phyloP scores from a whole-genome alignment of 1,140 invertebrate genomes.

The Andricus grossulariae region DNA sequence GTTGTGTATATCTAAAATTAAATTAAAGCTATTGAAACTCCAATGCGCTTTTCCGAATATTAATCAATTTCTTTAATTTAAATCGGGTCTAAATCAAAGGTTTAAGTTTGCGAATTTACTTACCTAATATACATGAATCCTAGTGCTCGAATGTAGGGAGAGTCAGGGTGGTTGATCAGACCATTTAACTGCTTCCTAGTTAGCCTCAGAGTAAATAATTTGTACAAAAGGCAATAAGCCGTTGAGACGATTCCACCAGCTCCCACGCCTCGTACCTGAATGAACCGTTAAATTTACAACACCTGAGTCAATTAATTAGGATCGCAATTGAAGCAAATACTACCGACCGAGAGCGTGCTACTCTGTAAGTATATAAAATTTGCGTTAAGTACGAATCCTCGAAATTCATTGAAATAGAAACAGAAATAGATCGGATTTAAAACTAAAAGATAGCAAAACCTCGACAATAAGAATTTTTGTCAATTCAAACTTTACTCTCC shows the following conservation, averaged over 20 bases:
- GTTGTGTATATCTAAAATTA: conserved; percentile 91
- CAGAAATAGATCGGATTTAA: no score
- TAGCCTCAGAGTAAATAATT: conserved; percentile 96
- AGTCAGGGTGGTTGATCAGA: conserved; percentile 96
- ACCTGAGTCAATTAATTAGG: conserved; percentile 57
- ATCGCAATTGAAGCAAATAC: conserved; percentile 55
- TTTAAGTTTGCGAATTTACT: conserved; percentile 47
- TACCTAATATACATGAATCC: conserved; percentile 97
- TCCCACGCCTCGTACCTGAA: conserved; percentile 96
- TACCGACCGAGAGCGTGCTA: conserved; percentile 61
- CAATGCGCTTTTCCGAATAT: neutral
- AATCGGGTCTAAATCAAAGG: no score
- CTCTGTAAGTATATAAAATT: conserved; percentile 47
- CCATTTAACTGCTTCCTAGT: conserved; percentile 98
- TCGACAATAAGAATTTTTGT: no score
- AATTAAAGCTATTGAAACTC: neutral
- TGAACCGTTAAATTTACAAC: conserved; percentile 68
- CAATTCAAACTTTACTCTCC: no score
- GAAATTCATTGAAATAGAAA: neutral
- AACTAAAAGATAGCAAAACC: no score
- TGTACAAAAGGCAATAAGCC: conserved; percentile 98
- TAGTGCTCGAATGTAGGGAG: conserved; percentile 96
- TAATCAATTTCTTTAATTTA: no score
- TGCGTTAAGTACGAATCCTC: conserved; percentile 5
- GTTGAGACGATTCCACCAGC: conserved; percentile 99